Conservation (phyloP, 2,113 vertebrate genomes). For the Alaudala cheleensis region DNA sequence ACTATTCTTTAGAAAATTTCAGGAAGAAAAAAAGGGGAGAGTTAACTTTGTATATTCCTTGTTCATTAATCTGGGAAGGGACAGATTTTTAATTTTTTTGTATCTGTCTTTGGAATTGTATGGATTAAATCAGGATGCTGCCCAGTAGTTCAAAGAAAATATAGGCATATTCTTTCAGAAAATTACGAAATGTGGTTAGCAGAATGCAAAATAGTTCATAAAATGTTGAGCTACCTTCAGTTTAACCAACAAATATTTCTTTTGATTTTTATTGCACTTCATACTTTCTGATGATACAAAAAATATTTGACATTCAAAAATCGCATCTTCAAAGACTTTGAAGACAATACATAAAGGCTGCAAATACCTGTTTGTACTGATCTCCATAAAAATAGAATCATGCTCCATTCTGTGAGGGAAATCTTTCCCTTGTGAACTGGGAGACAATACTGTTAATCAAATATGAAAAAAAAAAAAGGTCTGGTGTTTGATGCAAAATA, state of each 20-base stretch:
- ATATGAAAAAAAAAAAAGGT: background rate
- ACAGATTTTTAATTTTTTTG: background rate
- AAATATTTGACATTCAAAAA: slow-evolving; percentile 9
- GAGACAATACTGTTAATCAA: slow-evolving; percentile 13
- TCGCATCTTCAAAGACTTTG: background rate
- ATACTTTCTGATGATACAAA: background rate
- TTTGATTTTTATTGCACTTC: background rate
- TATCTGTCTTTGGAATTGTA: background rate
- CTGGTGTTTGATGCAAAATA: background rate
- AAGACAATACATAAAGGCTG: background rate
- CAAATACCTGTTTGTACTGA: background rate
- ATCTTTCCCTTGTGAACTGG: background rate
- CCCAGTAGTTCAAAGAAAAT: background rate
- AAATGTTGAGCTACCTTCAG: background rate
- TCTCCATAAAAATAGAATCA: slow-evolving; percentile 11
- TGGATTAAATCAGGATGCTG: background rate
- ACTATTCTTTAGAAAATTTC: background rate
- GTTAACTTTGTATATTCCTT: background rate
- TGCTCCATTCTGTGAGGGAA: background rate
- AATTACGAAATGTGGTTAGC: background rate
- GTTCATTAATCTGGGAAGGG: background rate
- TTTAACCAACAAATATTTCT: background rate
- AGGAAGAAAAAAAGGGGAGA: background rate
- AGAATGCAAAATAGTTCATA: background rate
- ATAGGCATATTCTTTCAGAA: background rate